Evolutionary conservation across 2,888 invertebrate species (phyloP), one percentile per base, ranked within the genome.

Genomic region (Drosophila formosana): DNA sequence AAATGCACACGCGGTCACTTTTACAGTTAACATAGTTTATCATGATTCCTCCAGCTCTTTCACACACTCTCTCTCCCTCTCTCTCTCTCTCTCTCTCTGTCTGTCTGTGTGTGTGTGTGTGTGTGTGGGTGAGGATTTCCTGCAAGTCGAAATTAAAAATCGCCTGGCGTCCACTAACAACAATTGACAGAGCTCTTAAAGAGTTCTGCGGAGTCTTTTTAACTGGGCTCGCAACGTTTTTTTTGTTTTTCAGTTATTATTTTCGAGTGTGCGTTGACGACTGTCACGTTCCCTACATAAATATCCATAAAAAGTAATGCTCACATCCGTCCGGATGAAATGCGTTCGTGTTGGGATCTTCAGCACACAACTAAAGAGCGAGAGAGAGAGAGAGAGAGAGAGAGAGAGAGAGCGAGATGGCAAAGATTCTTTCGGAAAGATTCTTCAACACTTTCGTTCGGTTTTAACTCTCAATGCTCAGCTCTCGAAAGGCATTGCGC

Each of bases 261-360:
- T 43, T 30, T 32, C 34, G 37, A 55, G 45, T 26, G 37, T 57
- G 25, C 32, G 65, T 53, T 78, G 71, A 76, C 70, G 88, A 80
- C 67, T 76, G 88, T 86, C 86, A 86, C 86, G 86, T 86, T 88
- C 78, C 56, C 73, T 63, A 89, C 89, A 86, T 86, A 86, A 86
- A 86, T 86, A 89, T 89, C 89, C 86, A 86, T 89, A 89, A 86
- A 87, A 88, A 85, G 87, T 80, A 88, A 88, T 78, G 88, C 88
- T 83, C 75, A 86, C 86, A 86, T 86, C 86, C 86, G 86, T 86
- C 89, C 88, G 86, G 88, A 86, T 82, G 75, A 83, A 69, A 77
- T 68, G 73, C 67, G 73, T 82, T 78, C 72, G 80, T 81, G 82
- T 79, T 79, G 67, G 66, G 72, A 62, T 79, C 52, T 78, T 37